These are phyloP conservation scores for Solea solea DNA, from an alignment of 2,113 vertebrate genomes.

Conservation along the genomic window DNA sequence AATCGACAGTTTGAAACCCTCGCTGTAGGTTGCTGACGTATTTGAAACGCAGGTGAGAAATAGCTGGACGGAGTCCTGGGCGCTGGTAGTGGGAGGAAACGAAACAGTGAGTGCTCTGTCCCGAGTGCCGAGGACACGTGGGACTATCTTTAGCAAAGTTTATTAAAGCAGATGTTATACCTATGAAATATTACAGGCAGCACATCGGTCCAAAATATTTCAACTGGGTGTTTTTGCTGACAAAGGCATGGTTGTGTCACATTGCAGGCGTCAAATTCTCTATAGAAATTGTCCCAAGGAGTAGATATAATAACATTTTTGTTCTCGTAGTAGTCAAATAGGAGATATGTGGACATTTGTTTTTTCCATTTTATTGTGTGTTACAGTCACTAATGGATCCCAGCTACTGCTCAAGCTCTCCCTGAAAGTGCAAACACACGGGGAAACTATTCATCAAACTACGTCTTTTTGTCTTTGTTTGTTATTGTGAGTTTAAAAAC, in stretches of 20 bases:
- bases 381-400: too few relatives aligned
- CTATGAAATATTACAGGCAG: conserved; percentile 9
- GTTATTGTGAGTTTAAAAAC: too few relatives aligned
- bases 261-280: not conserved
- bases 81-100: conserved; percentile 26
- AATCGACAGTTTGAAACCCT: conserved; percentile 56
- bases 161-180: conserved; percentile 9
- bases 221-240: not conserved
- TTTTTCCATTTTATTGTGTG: too few relatives aligned
- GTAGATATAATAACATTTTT: not conserved
- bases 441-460: too few relatives aligned
- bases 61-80: conserved; percentile 41
- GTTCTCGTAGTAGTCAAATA: too few relatives aligned
- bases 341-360: too few relatives aligned
- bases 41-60: conserved; percentile 71
- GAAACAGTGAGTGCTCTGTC: conserved; percentile 40
- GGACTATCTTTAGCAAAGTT: not conserved
- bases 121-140: conserved; percentile 2
- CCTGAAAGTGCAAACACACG: too few relatives aligned
- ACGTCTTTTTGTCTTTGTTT: too few relatives aligned
- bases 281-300: not conserved
- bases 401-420: too few relatives aligned
- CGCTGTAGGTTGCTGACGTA: conserved; percentile 64
- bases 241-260: not conserved
- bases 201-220: conserved; percentile 13